Evolutionary conservation across 2,113 vertebrate species (phyloP).

Genomic region (Zingel zingel): DNA sequence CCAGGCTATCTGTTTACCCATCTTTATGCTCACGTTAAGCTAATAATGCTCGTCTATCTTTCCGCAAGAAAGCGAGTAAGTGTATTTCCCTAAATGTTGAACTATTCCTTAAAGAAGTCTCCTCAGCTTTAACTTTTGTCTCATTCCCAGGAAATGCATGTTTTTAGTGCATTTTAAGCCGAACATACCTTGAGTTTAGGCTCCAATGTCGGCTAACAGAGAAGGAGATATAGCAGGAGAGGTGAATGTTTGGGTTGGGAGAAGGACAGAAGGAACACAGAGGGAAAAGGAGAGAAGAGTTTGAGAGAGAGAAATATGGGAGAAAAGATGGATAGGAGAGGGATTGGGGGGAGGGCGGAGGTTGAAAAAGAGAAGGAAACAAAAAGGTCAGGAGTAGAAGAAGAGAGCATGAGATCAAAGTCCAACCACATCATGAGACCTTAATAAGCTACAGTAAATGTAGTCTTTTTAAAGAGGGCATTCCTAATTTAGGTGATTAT

Average conservation of each 20-base stretch:
- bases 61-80: background rate
- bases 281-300: background rate
- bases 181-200: conserved; percentile 76
- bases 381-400: conserved; percentile 22
- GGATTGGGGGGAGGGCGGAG: background rate
- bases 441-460: background rate
- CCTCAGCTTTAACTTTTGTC: background rate
- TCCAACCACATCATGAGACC: conserved; percentile 26
- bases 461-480: background rate
- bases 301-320: background rate
- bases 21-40: background rate
- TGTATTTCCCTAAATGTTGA: background rate
- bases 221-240: conserved; percentile 16
- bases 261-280: background rate
- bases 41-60: background rate
- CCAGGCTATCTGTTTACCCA: background rate
- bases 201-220: conserved; percentile 67
- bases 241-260: conserved; percentile 14
- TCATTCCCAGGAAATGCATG: background rate
- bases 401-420: conserved; percentile 10
- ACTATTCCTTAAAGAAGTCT: background rate
- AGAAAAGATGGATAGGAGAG: background rate
- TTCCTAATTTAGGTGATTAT: background rate
- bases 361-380: conserved; percentile 20
- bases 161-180: background rate